Conservation (phyloP, 2,888 invertebrate genomes). For the Dicycla oo region DNA sequence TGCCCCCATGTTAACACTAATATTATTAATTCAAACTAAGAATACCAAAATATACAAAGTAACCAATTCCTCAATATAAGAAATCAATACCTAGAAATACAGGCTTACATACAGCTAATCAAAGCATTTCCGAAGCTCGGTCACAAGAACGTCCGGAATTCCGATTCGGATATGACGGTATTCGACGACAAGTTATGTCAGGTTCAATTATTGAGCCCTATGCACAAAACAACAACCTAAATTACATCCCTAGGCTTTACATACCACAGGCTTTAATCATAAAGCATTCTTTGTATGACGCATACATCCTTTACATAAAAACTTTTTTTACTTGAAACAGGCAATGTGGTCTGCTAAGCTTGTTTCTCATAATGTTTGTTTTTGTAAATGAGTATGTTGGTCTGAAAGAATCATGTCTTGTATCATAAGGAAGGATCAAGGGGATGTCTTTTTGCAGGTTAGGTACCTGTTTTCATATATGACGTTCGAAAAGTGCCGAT, state of each 20-base stretch:
- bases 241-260: slow-evolving; percentile 25
- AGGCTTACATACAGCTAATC: neutral
- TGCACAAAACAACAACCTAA: slow-evolving; percentile 26
- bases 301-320: slow-evolving; percentile 34
- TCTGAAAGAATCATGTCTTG: neutral
- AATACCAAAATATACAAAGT: neutral
- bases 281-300: slow-evolving; percentile 38
- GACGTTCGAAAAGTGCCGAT: neutral
- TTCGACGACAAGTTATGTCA: slow-evolving; percentile 17
- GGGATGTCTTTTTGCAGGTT: neutral
- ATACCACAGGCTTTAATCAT: slow-evolving; percentile 52
- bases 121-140: slow-evolving; percentile 20
- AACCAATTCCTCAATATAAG: neutral
- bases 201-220: slow-evolving; percentile 15
- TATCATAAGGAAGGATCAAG: neutral
- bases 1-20: too few species aligned
- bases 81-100: neutral
- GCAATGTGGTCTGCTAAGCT: slow-evolving; percentile 1
- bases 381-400: neutral
- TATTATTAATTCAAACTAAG: too few species aligned
- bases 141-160: slow-evolving; percentile 32
- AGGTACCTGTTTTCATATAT: neutral
- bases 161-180: slow-evolving; percentile 32
- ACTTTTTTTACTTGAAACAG: slow-evolving; percentile 21
- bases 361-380: neutral